A percentile compares a stretch with the other conserved stretches of the same genome.
These are phyloP conservation scores for Brassicogethes aeneus DNA, from an alignment of 2,888 invertebrate species.

Conservation along the genomic window DNA sequence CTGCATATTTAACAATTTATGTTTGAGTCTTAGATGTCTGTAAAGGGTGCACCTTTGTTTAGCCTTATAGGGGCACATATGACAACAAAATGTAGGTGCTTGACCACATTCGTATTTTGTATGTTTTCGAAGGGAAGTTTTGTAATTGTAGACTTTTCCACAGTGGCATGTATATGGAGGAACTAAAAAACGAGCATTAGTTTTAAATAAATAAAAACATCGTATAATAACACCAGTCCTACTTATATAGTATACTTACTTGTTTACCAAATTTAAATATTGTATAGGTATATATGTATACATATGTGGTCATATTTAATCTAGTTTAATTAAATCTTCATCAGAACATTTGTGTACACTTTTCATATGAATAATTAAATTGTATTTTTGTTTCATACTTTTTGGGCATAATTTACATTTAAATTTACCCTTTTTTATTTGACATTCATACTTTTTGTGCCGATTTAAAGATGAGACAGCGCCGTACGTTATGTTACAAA, in stretches of 20 bases:
- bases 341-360: background rate
- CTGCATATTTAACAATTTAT: background rate
- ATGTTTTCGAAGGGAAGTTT: slow-evolving; percentile 61
- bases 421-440: background rate
- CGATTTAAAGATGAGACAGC: background rate
- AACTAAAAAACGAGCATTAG: too few species aligned
- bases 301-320: too few species aligned
- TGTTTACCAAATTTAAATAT: too few species aligned
- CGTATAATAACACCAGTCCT: too few species aligned
- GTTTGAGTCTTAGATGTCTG: background rate
- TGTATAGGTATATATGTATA: too few species aligned
- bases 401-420: background rate
- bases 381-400: background rate
- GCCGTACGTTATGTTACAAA: too few species aligned
- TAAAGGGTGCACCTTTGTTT: background rate
- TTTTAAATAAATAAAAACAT: too few species aligned
- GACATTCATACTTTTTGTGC: background rate
- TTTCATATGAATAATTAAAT: background rate
- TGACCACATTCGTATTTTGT: slow-evolving; percentile 61
- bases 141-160: slow-evolving; percentile 63
- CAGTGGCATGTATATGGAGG: too few species aligned
- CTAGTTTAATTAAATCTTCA: too few species aligned
- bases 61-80: background rate
- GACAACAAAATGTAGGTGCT: background rate
- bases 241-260: too few species aligned